phyloP scores from a whole-genome alignment of 2,797 vertebrate species.

The Hapalemur alaotrensis region DNA sequence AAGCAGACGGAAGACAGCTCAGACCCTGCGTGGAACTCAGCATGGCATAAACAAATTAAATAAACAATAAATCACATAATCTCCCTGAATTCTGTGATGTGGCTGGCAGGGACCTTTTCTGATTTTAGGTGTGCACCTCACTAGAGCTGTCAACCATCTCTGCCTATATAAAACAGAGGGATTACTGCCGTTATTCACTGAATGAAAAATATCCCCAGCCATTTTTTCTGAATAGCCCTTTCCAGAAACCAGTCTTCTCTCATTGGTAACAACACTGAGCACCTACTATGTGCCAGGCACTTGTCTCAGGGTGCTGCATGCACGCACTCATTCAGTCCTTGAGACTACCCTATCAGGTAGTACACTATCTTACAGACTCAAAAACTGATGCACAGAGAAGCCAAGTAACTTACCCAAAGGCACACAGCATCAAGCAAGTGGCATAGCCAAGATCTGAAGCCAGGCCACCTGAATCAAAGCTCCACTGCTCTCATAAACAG shows the following conservation, averaged over 20 bases:
- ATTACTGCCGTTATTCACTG: rapidly evolving
- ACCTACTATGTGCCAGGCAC: not conserved
- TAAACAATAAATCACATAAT: not conserved
- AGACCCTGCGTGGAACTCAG: not conserved
- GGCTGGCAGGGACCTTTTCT: not conserved
- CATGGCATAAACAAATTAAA: not conserved
- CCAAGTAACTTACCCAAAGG: not conserved
- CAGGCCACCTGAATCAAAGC: not conserved
- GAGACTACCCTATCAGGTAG: not conserved
- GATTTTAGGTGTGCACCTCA: not conserved
- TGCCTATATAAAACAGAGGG: not conserved
- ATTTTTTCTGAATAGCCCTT: not conserved
- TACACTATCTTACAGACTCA: not conserved
- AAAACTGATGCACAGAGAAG: not conserved
- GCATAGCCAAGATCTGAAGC: not conserved
- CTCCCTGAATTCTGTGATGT: not conserved
- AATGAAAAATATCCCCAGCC: not conserved
- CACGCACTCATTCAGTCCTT: rapidly evolving
- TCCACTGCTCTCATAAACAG: not conserved
- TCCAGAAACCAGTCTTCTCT: not conserved
- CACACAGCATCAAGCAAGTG: not conserved
- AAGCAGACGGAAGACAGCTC: not conserved
- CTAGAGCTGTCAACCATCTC: not conserved
- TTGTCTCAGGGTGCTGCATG: rapidly evolving
- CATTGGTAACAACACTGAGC: too few species aligned